Evolutionary conservation across 2,888 invertebrate species (phyloP), one percentile per base, ranked within the genome.

Genomic region (Drosophila emarginata): DNA sequence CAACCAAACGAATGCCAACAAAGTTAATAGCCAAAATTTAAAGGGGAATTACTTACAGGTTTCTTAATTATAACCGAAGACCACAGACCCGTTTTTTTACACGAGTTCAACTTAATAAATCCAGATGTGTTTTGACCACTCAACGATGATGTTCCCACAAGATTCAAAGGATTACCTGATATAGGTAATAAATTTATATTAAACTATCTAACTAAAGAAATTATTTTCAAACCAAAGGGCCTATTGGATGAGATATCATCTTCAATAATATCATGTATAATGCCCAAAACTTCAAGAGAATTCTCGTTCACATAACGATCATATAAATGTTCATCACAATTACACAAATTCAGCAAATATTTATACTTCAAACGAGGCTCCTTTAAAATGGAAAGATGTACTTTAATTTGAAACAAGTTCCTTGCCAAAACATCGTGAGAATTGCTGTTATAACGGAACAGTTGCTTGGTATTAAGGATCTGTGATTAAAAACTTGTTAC

Each of bases 221-320:
- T 15, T 45, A n/a, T 18, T 11, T 21, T 18, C 1, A 45, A 7
- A 21, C 45, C 45, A 11, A 45, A 45, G 4, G 45, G 21, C 11
- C 18, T 39, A 1, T 11, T 18, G 3, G 21, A 3, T 21, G 18
- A 4, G 12, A 12, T 45, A 4, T 21, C 21, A 3, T 37, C n/a
- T 3, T 21, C 39, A 14, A 11, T 57, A 21, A 39, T 9, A 3
- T 11, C 36, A 36, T n/a, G 3, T 14, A 60, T 4, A 28, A 51
- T 51, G 11, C 14, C 9, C n/a, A 60, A 11, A 1, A 64, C 68
- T 18, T 74, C 60, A 1, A 5, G n/a, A 0, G 64, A 40, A 18
- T 77, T 64, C n/a, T 50, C 36, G 18, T 53, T 60, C 7, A 77
- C 9, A 11, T 67, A 78, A 1, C 45, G 60, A 14, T 67, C 64